Evolutionary conservation across 1,140 invertebrate genomes (phyloP).

Genomic region (Delia radicum): DNA sequence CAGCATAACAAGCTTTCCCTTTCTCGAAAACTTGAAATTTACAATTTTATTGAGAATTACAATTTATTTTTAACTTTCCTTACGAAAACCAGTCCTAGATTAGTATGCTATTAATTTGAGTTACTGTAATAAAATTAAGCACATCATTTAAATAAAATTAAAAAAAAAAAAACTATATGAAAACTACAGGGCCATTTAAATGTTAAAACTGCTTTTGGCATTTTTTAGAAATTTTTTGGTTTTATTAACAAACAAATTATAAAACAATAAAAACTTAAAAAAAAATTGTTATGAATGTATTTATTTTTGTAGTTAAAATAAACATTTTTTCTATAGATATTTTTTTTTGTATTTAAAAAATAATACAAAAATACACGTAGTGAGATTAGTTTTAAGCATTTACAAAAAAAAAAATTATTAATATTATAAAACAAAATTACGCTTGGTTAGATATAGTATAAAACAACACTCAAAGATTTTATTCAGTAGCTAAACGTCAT

Average conservation of each 20-base stretch:
- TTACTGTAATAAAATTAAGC: background rate
- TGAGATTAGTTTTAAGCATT: slow-evolving; percentile 21
- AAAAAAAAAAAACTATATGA: background rate
- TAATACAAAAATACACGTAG: slow-evolving; percentile 7
- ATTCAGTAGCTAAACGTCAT: too few relatives aligned
- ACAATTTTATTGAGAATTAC: too few relatives aligned
- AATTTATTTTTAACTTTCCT: too few relatives aligned
- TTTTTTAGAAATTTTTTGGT: background rate
- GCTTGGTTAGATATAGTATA: too few relatives aligned
- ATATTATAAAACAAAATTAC: background rate
- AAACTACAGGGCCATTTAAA: slow-evolving; percentile 6
- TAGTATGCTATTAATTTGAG: too few relatives aligned
- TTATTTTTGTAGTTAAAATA: slow-evolving; percentile 21
- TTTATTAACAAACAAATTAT: slow-evolving; percentile 7
- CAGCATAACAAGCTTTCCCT: too few relatives aligned
- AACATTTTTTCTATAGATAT: slow-evolving; percentile 11
- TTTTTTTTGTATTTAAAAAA: slow-evolving; percentile 16
- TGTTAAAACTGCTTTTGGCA: slow-evolving; percentile 8
- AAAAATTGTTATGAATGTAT: slow-evolving; percentile 21
- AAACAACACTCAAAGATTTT: too few relatives aligned
- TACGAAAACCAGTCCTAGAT: too few relatives aligned
- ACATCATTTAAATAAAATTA: background rate
- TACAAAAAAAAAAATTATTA: background rate
- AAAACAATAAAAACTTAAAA: background rate
- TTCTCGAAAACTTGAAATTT: too few relatives aligned